A percentile compares a stretch with the other conserved stretches of the same genome.
Evolutionary conservation across 37 sponge, comb jelly and placozoan species (phyloP).

Genomic region (Theonella swinhoei): DNA sequence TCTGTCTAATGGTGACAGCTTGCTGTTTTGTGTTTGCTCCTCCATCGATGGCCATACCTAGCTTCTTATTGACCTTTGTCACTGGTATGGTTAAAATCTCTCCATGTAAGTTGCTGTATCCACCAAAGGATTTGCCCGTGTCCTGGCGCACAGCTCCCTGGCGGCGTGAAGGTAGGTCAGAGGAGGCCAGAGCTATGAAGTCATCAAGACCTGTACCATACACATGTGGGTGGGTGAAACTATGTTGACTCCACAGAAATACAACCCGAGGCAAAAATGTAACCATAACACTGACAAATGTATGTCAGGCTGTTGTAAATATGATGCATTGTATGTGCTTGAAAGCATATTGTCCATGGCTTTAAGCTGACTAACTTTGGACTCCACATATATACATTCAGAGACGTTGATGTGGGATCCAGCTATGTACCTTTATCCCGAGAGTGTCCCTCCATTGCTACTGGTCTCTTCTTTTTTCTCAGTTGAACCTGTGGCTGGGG

Average conservation of each 20-base stretch:
- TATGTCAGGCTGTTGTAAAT: too few species aligned
- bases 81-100: conserved; percentile 63
- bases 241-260: too few species aligned
- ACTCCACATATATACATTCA: too few species aligned
- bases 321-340: too few species aligned
- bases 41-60: conserved; percentile 91
- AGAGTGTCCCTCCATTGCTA: neutral
- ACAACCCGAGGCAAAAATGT: too few species aligned
- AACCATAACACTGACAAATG: too few species aligned
- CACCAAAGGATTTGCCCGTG: conserved; percentile 43
- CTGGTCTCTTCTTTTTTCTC: neutral
- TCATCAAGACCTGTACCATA: neutral
- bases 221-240: too few species aligned
- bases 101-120: conserved; percentile 71
- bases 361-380: too few species aligned
- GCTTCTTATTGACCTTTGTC: conserved; percentile 64
- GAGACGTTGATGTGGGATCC: too few species aligned
- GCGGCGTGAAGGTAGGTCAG: neutral
- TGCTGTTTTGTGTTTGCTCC: conserved; percentile 86
- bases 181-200: neutral
- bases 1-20: conserved; percentile 72
- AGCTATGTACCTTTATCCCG: neutral
- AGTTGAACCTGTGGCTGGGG: neutral
- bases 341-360: too few species aligned
- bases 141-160: neutral